Evolutionary conservation across 2,113 vertebrate genomes (phyloP).

Genomic region (Myrmecophaga tridactyla): DNA sequence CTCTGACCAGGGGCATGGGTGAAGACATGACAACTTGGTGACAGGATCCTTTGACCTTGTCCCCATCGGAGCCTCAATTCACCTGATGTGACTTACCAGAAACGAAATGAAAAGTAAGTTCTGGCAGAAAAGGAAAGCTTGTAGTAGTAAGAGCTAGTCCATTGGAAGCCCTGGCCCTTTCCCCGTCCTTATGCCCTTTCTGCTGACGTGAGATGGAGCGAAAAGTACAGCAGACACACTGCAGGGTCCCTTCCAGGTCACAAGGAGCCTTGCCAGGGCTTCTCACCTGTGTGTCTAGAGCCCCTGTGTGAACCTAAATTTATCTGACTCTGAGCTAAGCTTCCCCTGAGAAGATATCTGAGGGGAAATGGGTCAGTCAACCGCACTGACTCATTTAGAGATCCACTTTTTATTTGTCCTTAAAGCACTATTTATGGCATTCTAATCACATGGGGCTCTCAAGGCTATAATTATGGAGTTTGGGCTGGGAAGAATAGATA

Average conservation of each 20-base stretch:
- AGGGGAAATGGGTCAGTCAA: too few species aligned
- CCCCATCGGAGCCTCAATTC: neutral
- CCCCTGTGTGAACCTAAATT: neutral
- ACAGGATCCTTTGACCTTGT: neutral
- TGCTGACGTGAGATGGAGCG: neutral
- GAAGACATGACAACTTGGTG: neutral
- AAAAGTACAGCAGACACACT: neutral
- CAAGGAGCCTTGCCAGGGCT: neutral
- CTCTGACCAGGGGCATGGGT: neutral
- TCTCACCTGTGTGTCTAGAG: neutral
- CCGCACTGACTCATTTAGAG: neutral
- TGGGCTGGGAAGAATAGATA: constrained; percentile 17
- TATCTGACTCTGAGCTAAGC: neutral
- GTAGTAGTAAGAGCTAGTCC: neutral
- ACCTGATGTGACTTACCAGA: neutral
- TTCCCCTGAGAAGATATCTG: neutral
- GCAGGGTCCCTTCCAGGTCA: neutral
- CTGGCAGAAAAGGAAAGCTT: neutral
- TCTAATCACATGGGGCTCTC: constrained; percentile 16
- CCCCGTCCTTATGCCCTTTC: neutral
- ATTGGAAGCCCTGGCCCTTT: neutral
- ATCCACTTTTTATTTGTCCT: constrained; percentile 37
- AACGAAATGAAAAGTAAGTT: neutral
- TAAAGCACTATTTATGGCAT: constrained; percentile 66
- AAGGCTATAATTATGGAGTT: constrained; percentile 57